phyloP scores from a whole-genome alignment of 2,113 vertebrate species.

The Bufo bufo region DNA sequence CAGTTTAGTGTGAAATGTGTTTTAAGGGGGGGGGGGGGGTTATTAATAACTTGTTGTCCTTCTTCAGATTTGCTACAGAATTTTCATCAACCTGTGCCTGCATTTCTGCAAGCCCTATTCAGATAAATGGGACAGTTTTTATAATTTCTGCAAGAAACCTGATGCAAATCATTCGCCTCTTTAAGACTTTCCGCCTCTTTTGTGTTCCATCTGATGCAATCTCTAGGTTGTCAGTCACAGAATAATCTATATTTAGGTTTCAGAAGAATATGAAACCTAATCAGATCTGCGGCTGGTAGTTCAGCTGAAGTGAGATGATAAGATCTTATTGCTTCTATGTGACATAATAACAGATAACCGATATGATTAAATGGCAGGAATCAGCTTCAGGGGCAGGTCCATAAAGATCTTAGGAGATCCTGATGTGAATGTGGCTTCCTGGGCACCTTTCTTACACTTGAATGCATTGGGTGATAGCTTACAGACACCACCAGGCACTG shows the following conservation, averaged over 20 bases:
- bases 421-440: background rate
- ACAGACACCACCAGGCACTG: slow-evolving; percentile 22
- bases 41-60: background rate
- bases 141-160: background rate
- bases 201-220: background rate
- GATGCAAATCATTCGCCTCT: background rate
- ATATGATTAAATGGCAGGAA: background rate
- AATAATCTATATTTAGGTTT: background rate
- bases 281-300: background rate
- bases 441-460: background rate
- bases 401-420: background rate
- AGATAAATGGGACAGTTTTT: background rate
- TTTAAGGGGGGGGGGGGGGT: too few species aligned
- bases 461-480: background rate
- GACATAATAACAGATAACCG: background rate
- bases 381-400: background rate
- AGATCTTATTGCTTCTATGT: background rate
- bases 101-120: background rate
- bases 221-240: too few species aligned
- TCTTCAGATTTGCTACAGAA: background rate
- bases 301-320: background rate
- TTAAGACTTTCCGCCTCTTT: background rate
- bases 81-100: background rate
- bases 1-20: background rate
- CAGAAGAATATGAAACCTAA: background rate